These are phyloP conservation scores for Piaya cayana DNA, from an alignment of 2,113 vertebrate genomes.

Conservation along the genomic window DNA sequence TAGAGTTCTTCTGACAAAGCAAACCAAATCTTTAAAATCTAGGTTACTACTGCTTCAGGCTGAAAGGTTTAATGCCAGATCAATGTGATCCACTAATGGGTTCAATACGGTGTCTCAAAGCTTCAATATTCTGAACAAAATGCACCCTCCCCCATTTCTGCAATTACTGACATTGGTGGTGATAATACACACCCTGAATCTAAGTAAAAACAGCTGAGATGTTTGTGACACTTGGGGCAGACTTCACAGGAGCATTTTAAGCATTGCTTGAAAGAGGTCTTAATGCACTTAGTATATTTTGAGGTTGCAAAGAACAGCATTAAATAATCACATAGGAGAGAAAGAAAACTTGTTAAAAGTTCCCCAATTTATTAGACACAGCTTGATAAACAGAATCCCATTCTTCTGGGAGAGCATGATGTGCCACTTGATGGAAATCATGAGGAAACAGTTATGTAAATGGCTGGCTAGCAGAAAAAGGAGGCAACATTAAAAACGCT, in stretches of 20 bases:
- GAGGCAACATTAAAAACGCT: background rate
- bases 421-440: slow-evolving; percentile 8
- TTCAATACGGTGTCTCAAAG: slow-evolving; percentile 24
- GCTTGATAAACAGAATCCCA: slow-evolving; percentile 11
- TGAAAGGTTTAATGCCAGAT: slow-evolving; percentile 21
- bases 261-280: slow-evolving; percentile 9
- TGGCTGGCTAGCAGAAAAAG: background rate
- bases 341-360: slow-evolving; percentile 59
- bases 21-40: background rate
- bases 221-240: slow-evolving; percentile 42
- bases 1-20: background rate
- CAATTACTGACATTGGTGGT: slow-evolving; percentile 16
- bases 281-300: slow-evolving; percentile 34
- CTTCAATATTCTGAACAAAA: slow-evolving; percentile 25
- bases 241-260: slow-evolving; percentile 29
- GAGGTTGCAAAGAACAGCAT: slow-evolving; percentile 42
- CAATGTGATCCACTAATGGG: slow-evolving; percentile 2
- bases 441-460: slow-evolving; percentile 22
- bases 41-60: background rate
- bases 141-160: background rate
- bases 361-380: slow-evolving; percentile 37
- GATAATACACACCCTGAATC: slow-evolving; percentile 25
- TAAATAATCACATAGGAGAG: slow-evolving; percentile 40
- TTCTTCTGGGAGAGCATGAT: slow-evolving; percentile 26
- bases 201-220: slow-evolving; percentile 45